Percentiles rank a stretch among this genome's conserved stretches.
Evolutionary conservation across 2,888 invertebrate species (phyloP).

Genomic region (Pseudococcus viburni): DNA sequence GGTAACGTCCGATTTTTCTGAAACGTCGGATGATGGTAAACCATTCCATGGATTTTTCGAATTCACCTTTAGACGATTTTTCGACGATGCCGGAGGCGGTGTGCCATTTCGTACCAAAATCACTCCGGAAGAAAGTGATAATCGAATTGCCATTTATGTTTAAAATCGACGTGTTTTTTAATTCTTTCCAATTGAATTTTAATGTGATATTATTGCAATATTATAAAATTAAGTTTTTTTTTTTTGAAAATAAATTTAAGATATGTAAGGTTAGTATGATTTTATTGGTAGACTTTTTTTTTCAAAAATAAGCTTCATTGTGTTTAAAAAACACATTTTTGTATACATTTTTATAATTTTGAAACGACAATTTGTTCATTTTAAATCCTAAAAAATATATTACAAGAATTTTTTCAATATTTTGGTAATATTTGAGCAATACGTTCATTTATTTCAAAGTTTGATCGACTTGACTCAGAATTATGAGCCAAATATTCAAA

Average conservation of each 20-base stretch:
- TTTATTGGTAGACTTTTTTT: not conserved
- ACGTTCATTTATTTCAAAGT: too few species aligned
- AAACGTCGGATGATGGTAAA: constrained; percentile 84
- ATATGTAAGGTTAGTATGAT: not conserved
- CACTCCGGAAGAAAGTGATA: constrained; percentile 87
- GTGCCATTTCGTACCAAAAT: constrained; percentile 82
- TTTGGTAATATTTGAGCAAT: too few species aligned
- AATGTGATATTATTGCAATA: constrained; percentile 22
- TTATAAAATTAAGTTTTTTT: not conserved
- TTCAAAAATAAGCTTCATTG: not conserved
- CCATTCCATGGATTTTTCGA: constrained; percentile 97
- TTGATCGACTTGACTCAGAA: too few species aligned
- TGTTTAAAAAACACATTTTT: not conserved
- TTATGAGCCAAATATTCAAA: too few species aligned
- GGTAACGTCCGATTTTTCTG: constrained; percentile 87
- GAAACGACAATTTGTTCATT: not conserved
- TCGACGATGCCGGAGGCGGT: constrained; percentile 84
- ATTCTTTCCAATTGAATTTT: not conserved
- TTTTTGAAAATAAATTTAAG: not conserved
- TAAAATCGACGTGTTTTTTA: constrained; percentile 71
- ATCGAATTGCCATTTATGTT: constrained; percentile 89
- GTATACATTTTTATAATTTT: not conserved
- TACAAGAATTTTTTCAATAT: too few species aligned
- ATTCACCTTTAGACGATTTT: constrained; percentile 98
- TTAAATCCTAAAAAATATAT: not conserved